A percentile compares a stretch with the other conserved stretches of the same genome.
phyloP scores from a whole-genome alignment of 2,113 vertebrate genomes.

The Formicarius rufipectus region DNA sequence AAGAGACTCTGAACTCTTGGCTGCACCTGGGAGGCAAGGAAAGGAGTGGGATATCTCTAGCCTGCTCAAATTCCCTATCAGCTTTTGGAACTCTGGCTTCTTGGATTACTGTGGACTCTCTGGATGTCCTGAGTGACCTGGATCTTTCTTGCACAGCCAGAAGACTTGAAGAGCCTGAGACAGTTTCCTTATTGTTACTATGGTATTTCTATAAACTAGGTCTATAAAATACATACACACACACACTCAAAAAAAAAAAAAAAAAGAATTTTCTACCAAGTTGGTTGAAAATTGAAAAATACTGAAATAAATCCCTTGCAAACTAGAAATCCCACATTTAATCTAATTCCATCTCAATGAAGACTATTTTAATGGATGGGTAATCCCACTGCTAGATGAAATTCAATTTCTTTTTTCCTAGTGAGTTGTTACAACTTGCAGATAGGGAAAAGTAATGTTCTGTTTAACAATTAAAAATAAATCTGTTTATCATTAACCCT shows the following conservation, averaged over 20 bases:
- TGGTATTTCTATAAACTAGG: background rate
- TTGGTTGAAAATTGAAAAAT: background rate
- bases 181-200: background rate
- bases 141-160: background rate
- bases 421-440: background rate
- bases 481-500: background rate
- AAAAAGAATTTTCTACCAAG: background rate
- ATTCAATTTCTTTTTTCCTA: background rate
- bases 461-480: background rate
- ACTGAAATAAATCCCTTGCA: background rate
- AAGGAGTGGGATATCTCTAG: fast-evolving
- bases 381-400: background rate
- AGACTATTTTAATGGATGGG: background rate
- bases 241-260: too few species aligned
- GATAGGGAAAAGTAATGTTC: background rate
- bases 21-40: background rate
- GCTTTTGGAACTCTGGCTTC: background rate
- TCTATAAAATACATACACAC: background rate
- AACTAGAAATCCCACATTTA: background rate
- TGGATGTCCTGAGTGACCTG: background rate
- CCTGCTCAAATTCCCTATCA: background rate
- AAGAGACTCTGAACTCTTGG: background rate
- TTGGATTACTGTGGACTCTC: background rate
- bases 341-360: background rate
- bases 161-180: background rate